Evolutionary conservation across 53 echinoderm and acorn worm genomes (phyloP), one percentile per base, ranked within the genome.

Genomic region (Zoroaster sp.): DNA sequence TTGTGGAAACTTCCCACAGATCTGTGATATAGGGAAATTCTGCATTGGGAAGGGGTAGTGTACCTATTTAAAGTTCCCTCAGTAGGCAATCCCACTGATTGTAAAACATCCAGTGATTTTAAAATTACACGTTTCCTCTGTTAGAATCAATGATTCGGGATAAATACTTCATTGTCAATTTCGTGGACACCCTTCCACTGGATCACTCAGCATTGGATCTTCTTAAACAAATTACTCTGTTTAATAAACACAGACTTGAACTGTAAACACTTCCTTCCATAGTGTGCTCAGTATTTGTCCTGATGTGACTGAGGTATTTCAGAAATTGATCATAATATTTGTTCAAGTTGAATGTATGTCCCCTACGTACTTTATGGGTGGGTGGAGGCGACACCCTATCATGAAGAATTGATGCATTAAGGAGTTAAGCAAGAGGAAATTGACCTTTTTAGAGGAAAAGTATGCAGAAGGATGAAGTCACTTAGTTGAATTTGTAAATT

Each of bases 171-270:
- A 14, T 14, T 14, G 14, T 8, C 8, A 14, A 47, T 8, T 14
- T 10, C 14, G 49, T 47, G 35, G 17, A 28, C 11, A 35, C 17
- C 38, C 28, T 35, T 7, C 71, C 17, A 9, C 25, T 10, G 20
- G 38, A 79, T 65, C 65, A 79, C 38, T 79, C 63, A 40, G 23
- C 63, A 7, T 6, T 21, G 79, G 21, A 55, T 79, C 79, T 79
- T 65, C 65, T 23, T 55, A 44, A 74, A 74, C 74, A 79, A n/a
- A 52, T 79, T 32, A 18, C 45, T 9, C 37, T 79, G 38, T 79
- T 79, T 79, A 45, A 79, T 79, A 79, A 79, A 79, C 79, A 59
- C 59, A 11, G 63, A 33, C 14, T 47, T 46, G 59, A 79, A 25
- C 53, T 55, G 36, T 79, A 79, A 79, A 79, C 79, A 79, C 23